Conservation (phyloP, 2,113 vertebrate species). For the Tetrao urogallus region DNA sequence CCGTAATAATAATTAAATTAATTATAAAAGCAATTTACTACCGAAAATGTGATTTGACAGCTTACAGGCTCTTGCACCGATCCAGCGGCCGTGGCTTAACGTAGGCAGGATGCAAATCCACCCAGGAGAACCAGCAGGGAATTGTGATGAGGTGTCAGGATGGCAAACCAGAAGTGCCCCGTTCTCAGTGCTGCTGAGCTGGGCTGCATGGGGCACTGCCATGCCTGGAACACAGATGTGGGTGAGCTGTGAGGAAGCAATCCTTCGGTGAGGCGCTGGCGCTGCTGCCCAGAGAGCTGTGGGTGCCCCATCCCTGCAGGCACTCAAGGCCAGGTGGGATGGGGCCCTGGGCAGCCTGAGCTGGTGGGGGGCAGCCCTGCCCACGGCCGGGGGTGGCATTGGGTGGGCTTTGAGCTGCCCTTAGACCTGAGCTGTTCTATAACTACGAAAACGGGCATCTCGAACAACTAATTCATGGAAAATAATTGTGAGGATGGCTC, state of each 20-base stretch:
- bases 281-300: no score
- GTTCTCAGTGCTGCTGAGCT: background rate
- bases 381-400: no score
- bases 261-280: no score
- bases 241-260: no score
- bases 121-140: background rate
- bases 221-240: no score
- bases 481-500: background rate
- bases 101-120: conserved; percentile 20
- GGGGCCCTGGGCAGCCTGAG: no score
- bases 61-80: conserved; percentile 30
- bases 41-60: conserved; percentile 66
- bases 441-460: background rate
- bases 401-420: background rate
- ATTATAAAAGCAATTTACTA: conserved; percentile 79
- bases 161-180: background rate
- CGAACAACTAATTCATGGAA: background rate
- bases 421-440: background rate
- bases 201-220: no score
- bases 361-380: no score
- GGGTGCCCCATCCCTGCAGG: no score
- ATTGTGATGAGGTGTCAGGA: background rate
- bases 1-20: conserved; percentile 76
- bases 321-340: no score
- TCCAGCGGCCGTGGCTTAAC: background rate